Conservation (phyloP, 2,113 vertebrate genomes). For the Aplodontia rufa region DNA sequence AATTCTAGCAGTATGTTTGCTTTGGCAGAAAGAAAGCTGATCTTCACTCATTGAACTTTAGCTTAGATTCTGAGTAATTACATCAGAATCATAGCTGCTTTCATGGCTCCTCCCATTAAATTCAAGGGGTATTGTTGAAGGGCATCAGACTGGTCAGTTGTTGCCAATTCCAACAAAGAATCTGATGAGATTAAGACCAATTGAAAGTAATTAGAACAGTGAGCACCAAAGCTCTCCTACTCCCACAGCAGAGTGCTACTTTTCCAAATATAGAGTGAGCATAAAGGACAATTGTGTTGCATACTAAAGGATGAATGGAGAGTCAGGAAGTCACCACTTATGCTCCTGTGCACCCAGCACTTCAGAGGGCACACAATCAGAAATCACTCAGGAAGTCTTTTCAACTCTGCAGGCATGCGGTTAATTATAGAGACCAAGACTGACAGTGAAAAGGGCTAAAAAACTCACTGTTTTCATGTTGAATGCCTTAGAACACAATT, state of each 20-base stretch:
- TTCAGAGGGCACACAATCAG: constrained; percentile 52
- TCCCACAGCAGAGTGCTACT: not conserved
- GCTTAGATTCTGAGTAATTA: not conserved
- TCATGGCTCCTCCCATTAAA: constrained; percentile 19
- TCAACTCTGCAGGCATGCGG: not conserved
- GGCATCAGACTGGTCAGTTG: not conserved
- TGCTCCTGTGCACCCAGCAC: not conserved
- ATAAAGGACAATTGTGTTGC: constrained; percentile 46
- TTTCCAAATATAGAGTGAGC: constrained; percentile 37
- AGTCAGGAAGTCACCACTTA: constrained; percentile 56
- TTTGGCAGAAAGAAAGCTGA: constrained; percentile 40
- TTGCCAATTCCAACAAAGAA: constrained; percentile 58
- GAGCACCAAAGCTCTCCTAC: constrained; percentile 40
- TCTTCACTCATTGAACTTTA: not conserved
- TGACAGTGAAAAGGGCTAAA: not conserved
- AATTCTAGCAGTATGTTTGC: not conserved
- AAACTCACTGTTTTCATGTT: not conserved
- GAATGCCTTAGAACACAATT: not conserved
- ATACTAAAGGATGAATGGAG: constrained; percentile 12
- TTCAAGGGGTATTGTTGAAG: constrained; percentile 18
- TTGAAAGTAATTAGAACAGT: constrained; percentile 57
- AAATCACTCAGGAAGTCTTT: constrained; percentile 65
- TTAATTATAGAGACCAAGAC: constrained; percentile 48
- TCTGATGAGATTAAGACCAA: constrained; percentile 41
- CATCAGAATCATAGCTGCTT: constrained; percentile 43